A percentile compares a stretch with the other conserved stretches of the same genome.
Evolutionary conservation across 2,113 vertebrate species (phyloP).

Genomic region (Apistogramma diplotaenia): DNA sequence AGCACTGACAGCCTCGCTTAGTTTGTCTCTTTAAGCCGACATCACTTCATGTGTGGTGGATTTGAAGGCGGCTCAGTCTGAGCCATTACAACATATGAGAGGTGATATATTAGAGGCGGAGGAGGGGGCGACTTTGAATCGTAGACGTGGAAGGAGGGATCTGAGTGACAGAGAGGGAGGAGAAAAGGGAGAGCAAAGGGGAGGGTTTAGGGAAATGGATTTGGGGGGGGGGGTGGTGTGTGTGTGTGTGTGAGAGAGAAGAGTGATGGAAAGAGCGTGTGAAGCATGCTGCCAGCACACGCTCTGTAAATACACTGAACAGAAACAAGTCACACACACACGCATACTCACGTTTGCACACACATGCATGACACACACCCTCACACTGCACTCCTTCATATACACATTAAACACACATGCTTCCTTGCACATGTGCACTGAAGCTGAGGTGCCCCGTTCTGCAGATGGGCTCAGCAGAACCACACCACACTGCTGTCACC

Average conservation of each 20-base stretch:
- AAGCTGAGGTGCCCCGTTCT: constrained; percentile 17
- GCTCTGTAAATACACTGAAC: constrained; percentile 67
- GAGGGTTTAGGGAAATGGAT: constrained; percentile 58
- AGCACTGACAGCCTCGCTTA: constrained; percentile 23
- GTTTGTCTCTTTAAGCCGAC: constrained; percentile 58
- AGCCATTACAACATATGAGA: not conserved
- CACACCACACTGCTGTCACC: constrained; percentile 49
- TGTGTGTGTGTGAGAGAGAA: not conserved
- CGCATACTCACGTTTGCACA: constrained; percentile 36
- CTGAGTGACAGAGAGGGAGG: constrained; percentile 48
- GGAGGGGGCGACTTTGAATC: not conserved
- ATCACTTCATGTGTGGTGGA: constrained; percentile 20
- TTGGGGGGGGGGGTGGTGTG: not conserved
- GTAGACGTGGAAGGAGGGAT: constrained; percentile 16
- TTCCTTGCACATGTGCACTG: constrained; percentile 14
- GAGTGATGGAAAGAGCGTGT: constrained; percentile 34
- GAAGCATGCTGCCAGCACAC: constrained; percentile 64
- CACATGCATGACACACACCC: constrained; percentile 43
- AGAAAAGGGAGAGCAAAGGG: constrained; percentile 45
- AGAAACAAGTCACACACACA: constrained; percentile 48
- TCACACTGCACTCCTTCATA: constrained; percentile 10
- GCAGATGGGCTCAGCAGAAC: constrained; percentile 31
- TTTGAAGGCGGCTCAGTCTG: not conserved
- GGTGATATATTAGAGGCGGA: not conserved
- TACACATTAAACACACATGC: constrained; percentile 5